phyloP scores from a whole-genome alignment of 2,113 vertebrate species.

The Neogale vison region DNA sequence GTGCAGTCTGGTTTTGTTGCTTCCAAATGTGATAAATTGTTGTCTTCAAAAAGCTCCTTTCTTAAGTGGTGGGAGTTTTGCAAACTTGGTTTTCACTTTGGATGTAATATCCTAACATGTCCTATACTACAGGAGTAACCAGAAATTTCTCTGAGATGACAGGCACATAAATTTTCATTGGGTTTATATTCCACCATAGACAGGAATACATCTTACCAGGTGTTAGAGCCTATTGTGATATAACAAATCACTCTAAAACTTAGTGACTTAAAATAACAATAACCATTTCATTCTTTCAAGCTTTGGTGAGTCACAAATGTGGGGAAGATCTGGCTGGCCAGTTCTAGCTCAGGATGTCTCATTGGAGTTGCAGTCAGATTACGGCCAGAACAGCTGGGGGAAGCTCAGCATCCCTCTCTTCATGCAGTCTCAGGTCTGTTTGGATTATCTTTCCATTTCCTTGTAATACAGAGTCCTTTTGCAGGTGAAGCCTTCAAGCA shows the following conservation, averaged over 20 bases:
- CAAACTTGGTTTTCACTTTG: neutral
- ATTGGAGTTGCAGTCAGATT: neutral
- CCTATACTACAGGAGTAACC: neutral
- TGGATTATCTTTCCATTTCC: neutral
- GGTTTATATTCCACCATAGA: neutral
- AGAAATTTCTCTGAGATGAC: conserved; percentile 49
- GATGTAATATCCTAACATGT: neutral
- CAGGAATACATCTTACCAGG: neutral
- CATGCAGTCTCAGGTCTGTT: neutral
- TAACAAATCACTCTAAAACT: neutral
- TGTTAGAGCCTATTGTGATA: neutral
- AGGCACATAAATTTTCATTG: conserved; percentile 36
- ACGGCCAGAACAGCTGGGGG: neutral
- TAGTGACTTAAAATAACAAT: neutral
- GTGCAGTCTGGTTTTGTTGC: neutral
- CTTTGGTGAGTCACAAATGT: neutral
- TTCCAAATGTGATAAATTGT: conserved; percentile 16
- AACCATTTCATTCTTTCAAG: neutral
- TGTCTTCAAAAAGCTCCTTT: conserved; percentile 38
- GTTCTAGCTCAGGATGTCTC: neutral
- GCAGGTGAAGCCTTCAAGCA: neutral
- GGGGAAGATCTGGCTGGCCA: neutral
- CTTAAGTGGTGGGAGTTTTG: neutral
- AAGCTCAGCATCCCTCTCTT: neutral
- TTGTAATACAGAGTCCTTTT: neutral